These are phyloP conservation scores for Mycalesis mineus DNA, from an alignment of 2,888 invertebrate genomes.

Conservation along the genomic window DNA sequence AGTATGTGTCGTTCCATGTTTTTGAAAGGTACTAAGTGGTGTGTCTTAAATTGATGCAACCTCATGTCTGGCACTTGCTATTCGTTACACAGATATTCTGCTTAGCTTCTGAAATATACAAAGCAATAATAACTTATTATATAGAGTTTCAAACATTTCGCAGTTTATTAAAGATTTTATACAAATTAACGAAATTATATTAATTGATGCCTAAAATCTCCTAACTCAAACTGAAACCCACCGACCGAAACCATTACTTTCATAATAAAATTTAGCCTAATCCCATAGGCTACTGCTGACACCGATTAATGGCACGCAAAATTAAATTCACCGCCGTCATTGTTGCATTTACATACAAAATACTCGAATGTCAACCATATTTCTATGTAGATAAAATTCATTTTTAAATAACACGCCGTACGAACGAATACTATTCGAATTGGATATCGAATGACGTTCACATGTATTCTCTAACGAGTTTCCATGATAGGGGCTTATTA, in stretches of 20 bases:
- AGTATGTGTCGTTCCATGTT: too few relatives aligned
- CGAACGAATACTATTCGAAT: conserved; percentile 40
- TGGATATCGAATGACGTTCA: conserved; percentile 66
- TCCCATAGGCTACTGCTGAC: conserved; percentile 58
- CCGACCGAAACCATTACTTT: conserved; percentile 35
- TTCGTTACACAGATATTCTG: too few relatives aligned
- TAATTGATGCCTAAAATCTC: background rate
- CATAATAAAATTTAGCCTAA: conserved; percentile 64
- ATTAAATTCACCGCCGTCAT: conserved; percentile 68
- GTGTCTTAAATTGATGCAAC: too few relatives aligned
- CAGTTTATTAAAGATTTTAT: too few relatives aligned
- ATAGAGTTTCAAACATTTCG: too few relatives aligned
- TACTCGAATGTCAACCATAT: conserved; percentile 43
- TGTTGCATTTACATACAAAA: conserved; percentile 47
- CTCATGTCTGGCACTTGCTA: too few relatives aligned
- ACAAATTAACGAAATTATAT: too few relatives aligned
- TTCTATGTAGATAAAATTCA: conserved; percentile 35
- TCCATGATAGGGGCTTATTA: conserved; percentile 53
- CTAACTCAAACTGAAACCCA: conserved; percentile 5
- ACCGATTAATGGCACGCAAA: conserved; percentile 69
- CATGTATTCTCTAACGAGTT: conserved; percentile 66
- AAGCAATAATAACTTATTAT: too few relatives aligned
- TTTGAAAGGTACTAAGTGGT: too few relatives aligned
- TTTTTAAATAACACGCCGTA: conserved; percentile 35
- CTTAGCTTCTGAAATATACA: too few relatives aligned